Base-by-base conservation (phyloP, 2,888 invertebrate species). In the Tipula unca region DNA sequence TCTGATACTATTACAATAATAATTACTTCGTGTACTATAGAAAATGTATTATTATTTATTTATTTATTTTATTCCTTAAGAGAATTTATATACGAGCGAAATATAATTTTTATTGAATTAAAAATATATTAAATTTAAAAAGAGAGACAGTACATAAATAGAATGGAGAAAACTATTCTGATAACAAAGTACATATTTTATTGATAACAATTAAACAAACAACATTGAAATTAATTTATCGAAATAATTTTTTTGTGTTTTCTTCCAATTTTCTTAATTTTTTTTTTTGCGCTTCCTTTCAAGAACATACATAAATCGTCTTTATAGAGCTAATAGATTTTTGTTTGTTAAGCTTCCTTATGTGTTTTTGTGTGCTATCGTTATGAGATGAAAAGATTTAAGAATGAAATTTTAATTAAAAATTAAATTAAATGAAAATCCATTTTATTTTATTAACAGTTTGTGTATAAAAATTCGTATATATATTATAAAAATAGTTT, bases 161-260 rank as follows among this genome's bases (percentile, higher is more conserved):
- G 8, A 69, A 25, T 25, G 25, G 69, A 69, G 69, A 69, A 69
- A 25, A 25, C 69, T 69, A 69, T 69, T 25, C 69, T 69, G 69
- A 69, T 69, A 69, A 69, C 69, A 69, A 69, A 69, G 69, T 69
- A 69, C 69, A 69, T 69, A 69, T 69, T 69, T 69, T 69, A 69
- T 69, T 69, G 69, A 69, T 69, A 69, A 69, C 69, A 69, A 69
- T 69, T 69, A 69, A 69, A 69, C 69, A 25, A 69, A 69, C 69
- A 69, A 69, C 69, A 69, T 69, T 10, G 20, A 69, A 25, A 69
- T 69, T 69, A 69, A 69, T 69, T 13, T 69, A 69, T 69, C 25
- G 69, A 69, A 69, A 25, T 69, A n/a, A 25, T 25, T 69, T 69
- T 69, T 69, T 69, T 69, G 10, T 69, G n/a, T 48, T 48, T 48